These are phyloP conservation scores for Bambusicola thoracicus DNA, from an alignment of 2,113 vertebrate species.

Conservation along the genomic window DNA sequence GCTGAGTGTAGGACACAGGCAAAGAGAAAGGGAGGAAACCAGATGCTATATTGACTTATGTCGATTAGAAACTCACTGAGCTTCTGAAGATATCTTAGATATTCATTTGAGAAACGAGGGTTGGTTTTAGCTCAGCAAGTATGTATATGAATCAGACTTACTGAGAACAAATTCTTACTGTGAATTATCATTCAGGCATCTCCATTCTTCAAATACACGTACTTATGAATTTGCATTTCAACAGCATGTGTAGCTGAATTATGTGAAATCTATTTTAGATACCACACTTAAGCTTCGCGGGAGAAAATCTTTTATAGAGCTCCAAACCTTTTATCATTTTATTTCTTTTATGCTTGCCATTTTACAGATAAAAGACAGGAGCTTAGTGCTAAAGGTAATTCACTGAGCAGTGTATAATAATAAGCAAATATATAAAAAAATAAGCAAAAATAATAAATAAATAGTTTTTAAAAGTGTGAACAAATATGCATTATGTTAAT, in stretches of 20 bases:
- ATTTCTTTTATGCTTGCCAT: neutral
- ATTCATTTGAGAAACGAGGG: conserved; percentile 12
- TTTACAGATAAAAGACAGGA: neutral
- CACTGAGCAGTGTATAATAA: neutral
- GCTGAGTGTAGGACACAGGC: neutral
- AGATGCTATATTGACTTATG: neutral
- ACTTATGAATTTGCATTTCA: conserved; percentile 52
- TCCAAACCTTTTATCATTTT: neutral
- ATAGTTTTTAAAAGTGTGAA: neutral
- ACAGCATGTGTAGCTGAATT: conserved; percentile 14
- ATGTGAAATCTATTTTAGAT: conserved; percentile 17
- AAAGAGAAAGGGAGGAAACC: conserved; percentile 37
- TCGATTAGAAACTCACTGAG: conserved; percentile 32
- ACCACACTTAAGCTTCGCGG: neutral
- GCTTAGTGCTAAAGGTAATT: neutral
- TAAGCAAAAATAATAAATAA: neutral
- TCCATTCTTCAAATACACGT: neutral
- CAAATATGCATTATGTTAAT: neutral
- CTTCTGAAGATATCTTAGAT: conserved; percentile 50
- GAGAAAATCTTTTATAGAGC: neutral
- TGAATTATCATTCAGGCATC: conserved; percentile 49
- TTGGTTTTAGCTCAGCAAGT: conserved; percentile 7
- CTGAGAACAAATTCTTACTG: conserved; percentile 28
- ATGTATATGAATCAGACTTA: conserved; percentile 1
- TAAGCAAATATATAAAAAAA: conserved; percentile 3